Evolutionary conservation across 2,797 vertebrate genomes (phyloP), one percentile per base, ranked within the genome.

Genomic region (Petrocephalus sullivani): DNA sequence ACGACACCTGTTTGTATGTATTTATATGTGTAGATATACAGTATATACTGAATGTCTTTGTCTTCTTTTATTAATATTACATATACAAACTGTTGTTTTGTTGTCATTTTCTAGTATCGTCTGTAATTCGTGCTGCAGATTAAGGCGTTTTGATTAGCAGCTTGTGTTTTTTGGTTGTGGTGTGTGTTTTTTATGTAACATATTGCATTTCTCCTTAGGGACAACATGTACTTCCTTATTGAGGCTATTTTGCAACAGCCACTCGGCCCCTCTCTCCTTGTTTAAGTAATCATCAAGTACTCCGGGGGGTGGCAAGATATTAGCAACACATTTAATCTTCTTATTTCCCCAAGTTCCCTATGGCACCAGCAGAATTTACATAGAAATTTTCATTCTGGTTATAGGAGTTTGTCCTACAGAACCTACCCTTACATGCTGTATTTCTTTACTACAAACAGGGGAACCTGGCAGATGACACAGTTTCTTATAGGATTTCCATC

Each of bases 241-340:
- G 64, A 71, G 64, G 37, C 64, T 71, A 37, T 37, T 12, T 71
- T 6, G 64, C 64, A 4, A 37, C 64, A 71, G 64, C 64, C 64
- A 71, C 64, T 33, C 28, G 0, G 7, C 12, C 21, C 58, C n/a
- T 19, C 60, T 28, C 28, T 14, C 28, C 64, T 14, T 67, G 64
- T 67, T 67, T 71, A 71, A 71, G 64, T 71, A 71, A 71, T 71
- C 64, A 71, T 71, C 64, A 71, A 71, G 33, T 33, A 71, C 28
- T 37, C 64, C 64, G 33, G 64, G 64, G 28, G 33, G 64, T 28
- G 23, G 37, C 28, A 14, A 71, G 64, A 71, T 71, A 71, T 71
- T 71, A 71, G 64, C 64, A 33, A 33, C 28, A 33, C 61, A 33
- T 71, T 71, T 71, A 71, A 71, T 71, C 28, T 71, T 71, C 28